Base-by-base conservation (phyloP, 2,888 invertebrate genomes). In the Aporophyla nigra region DNA sequence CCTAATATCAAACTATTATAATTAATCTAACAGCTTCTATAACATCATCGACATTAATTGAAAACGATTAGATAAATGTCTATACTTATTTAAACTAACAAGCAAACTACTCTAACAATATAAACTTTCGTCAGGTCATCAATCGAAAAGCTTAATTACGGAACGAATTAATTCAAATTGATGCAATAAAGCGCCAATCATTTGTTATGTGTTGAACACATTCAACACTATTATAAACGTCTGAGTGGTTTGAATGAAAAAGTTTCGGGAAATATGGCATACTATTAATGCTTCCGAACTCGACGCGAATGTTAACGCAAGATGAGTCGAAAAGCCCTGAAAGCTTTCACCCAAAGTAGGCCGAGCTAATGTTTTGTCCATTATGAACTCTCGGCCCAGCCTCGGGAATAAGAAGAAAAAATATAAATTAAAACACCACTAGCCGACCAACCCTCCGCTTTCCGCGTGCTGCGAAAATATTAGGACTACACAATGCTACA, bases 321-420 rank as follows among this genome's bases (percentile, higher is more conserved):
- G 93, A 94, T 91, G 93, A 94, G 93, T 91, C 91, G 91, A 92
- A 93, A 93, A 92, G 89, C 92, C 89, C 93, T 92, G 90, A 95
- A 95, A 96, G 96, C 95, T 95, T 95, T 95, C 91, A 88, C 79
- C 88, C 89, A 90, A 94, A 94, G 94, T 94, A 93, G 93, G 92
- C 92, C 91, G 91, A 88, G 94, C 92, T 95, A 96, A 96, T 96
- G 95, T 95, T 94, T 92, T 91, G 93, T 93, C 94, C 95, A 96
- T 96, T 96, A 96, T 93, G 93, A 94, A 93, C 93, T 90, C 91
- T 89, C 92, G 85, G 87, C 87, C 89, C 90, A 74, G 90, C 85
- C 88, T 89, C 87, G 87, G 84, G 81, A 90, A 90, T 91, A 90
- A 92, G 89, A 81, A 82, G 80, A 84, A 91, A 93, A 94, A 92